Conservation (phyloP, 2,113 vertebrate species). For the Gadus macrocephalus region DNA sequence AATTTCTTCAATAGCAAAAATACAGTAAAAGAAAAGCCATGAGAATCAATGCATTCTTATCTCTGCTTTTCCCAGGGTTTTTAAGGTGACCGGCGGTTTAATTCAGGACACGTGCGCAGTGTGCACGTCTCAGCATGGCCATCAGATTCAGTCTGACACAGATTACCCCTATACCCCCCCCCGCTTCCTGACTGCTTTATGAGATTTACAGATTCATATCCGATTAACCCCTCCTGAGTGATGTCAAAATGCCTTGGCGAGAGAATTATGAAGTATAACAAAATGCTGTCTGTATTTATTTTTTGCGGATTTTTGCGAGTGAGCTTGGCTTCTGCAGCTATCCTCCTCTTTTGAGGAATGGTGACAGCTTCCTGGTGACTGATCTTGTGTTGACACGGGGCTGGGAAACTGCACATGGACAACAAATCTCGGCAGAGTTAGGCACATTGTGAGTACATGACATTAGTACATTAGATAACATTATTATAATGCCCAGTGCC, state of each 20-base stretch:
- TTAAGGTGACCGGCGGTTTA: no score
- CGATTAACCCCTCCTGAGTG: slow-evolving; percentile 60
- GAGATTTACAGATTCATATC: slow-evolving; percentile 55
- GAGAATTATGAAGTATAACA: slow-evolving; percentile 50
- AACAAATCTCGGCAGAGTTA: neutral
- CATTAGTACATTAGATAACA: no score
- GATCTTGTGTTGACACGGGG: slow-evolving; percentile 51
- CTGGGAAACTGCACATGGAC: slow-evolving; percentile 49
- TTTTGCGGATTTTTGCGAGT: slow-evolving; percentile 43
- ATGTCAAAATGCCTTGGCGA: slow-evolving; percentile 63
- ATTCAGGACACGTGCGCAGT: slow-evolving; percentile 10
- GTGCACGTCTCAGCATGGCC: slow-evolving; percentile 34
- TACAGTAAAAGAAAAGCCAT: no score
- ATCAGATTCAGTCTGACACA: slow-evolving; percentile 41
- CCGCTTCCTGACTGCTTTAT: slow-evolving; percentile 26
- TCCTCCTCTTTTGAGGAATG: slow-evolving; percentile 64
- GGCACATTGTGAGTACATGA: slow-evolving; percentile 6
- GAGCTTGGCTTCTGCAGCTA: slow-evolving; percentile 46
- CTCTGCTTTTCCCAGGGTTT: no score
- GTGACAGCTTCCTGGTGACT: slow-evolving; percentile 54
- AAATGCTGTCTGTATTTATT: slow-evolving; percentile 61
- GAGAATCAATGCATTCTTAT: no score
- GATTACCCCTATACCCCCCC: slow-evolving; percentile 42
- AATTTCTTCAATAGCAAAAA: no score
- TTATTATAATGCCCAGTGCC: slow-evolving; percentile 25